Evolutionary conservation across 2,888 invertebrate species (phyloP).

Genomic region (Scelioninae gen. 1): DNA sequence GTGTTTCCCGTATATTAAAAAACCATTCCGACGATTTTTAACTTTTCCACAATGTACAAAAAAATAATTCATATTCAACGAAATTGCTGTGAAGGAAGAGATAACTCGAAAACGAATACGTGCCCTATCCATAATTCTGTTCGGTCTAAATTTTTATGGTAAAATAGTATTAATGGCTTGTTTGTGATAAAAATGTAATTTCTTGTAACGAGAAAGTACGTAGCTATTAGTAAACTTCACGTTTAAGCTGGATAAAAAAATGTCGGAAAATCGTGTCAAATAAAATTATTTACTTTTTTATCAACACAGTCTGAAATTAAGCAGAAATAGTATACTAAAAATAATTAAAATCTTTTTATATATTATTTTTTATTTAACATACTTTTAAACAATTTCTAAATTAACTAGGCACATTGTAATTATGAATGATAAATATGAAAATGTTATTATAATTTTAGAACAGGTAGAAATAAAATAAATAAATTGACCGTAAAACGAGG

Average conservation of each 20-base stretch:
- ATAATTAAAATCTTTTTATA: too few relatives aligned
- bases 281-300: too few relatives aligned
- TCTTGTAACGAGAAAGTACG: constrained; percentile 48
- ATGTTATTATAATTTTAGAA: neutral
- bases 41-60: constrained; percentile 25
- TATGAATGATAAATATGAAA: neutral
- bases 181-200: constrained; percentile 62
- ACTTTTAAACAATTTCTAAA: too few relatives aligned
- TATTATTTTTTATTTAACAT: too few relatives aligned
- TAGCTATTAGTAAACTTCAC: constrained; percentile 43
- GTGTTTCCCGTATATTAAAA: constrained; percentile 12
- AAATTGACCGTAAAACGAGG: constrained; percentile 13
- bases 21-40: neutral
- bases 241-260: constrained; percentile 36
- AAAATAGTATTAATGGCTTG: constrained; percentile 47
- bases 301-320: too few relatives aligned
- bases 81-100: constrained; percentile 61
- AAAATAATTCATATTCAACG: constrained; percentile 44
- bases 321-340: too few relatives aligned
- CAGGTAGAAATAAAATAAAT: constrained; percentile 1
- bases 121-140: constrained; percentile 61
- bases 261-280: constrained; percentile 15
- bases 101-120: constrained; percentile 65
- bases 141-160: constrained; percentile 59
- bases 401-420: too few relatives aligned